phyloP scores from a whole-genome alignment of 2,797 vertebrate genomes.

The Ammospiza maritima region DNA sequence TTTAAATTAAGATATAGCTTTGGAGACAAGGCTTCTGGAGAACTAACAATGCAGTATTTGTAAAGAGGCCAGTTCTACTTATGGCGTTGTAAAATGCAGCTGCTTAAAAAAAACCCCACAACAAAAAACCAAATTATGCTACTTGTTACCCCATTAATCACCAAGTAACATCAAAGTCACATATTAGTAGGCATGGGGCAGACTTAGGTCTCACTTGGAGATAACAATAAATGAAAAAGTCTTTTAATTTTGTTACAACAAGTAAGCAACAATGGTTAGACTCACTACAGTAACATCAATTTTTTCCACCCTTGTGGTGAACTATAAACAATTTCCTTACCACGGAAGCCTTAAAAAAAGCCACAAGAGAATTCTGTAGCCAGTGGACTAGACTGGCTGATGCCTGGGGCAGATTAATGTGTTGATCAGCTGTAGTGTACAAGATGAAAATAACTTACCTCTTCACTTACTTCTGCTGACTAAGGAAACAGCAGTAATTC shows the following conservation, averaged over 20 bases:
- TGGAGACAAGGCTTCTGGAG: neutral
- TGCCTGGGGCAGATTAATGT: neutral
- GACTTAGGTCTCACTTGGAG: neutral
- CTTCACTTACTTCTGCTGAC: neutral
- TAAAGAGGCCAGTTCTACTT: neutral
- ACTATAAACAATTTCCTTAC: neutral
- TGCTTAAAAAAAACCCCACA: neutral
- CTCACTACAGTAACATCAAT: neutral
- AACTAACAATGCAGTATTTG: neutral
- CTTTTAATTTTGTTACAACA: neutral
- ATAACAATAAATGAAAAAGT: neutral
- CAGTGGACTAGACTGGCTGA: accelerated
- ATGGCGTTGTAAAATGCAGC: neutral
- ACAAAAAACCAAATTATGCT: neutral
- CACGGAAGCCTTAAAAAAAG: neutral
- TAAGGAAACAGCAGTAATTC: neutral
- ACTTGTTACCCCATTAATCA: neutral
- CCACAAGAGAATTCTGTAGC: neutral
- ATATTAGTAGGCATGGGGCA: neutral
- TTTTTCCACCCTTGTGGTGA: neutral
- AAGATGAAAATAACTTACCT: neutral
- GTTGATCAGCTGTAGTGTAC: neutral
- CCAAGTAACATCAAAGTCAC: neutral
- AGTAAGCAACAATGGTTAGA: neutral
- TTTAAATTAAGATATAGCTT: neutral